Percentiles rank a stretch among this genome's conserved stretches.
These are phyloP conservation scores for Clepsis dumicolana DNA, from an alignment of 2,888 invertebrate genomes.

Conservation along the genomic window DNA sequence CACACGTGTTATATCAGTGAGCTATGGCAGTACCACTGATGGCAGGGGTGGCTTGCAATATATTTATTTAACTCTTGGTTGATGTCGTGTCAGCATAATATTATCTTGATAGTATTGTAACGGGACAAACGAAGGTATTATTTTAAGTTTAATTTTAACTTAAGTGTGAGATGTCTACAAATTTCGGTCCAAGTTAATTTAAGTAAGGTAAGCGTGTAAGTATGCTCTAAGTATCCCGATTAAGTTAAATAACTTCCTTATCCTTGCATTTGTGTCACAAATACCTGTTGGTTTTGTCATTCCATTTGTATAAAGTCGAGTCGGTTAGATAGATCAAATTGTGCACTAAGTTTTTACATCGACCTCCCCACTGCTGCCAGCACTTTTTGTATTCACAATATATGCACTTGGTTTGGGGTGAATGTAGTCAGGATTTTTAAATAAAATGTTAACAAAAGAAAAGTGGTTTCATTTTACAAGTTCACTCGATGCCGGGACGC, in stretches of 20 bases:
- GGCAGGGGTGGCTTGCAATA: conserved; percentile 4
- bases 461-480: conserved; percentile 46
- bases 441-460: conserved; percentile 73
- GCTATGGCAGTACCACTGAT: background rate
- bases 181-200: conserved; percentile 75
- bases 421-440: conserved; percentile 78
- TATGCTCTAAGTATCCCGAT: conserved; percentile 51
- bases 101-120: conserved; percentile 47
- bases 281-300: conserved; percentile 43
- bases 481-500: no score
- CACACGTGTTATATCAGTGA: conserved; percentile 2
- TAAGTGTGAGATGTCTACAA: conserved; percentile 56
- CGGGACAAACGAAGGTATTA: conserved; percentile 49
- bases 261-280: conserved; percentile 33
- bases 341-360: conserved; percentile 44
- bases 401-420: conserved; percentile 84
- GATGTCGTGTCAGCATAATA: conserved; percentile 32
- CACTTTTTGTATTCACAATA: conserved; percentile 62
- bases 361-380: conserved; percentile 49
- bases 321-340: conserved; percentile 31
- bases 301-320: conserved; percentile 41
- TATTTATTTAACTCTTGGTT: conserved; percentile 42
- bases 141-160: conserved; percentile 59
- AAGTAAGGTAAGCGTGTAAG: conserved; percentile 64
- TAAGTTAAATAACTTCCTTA: conserved; percentile 11